Base-by-base conservation (phyloP, 2,113 vertebrate species). In the Equus przewalskii region DNA sequence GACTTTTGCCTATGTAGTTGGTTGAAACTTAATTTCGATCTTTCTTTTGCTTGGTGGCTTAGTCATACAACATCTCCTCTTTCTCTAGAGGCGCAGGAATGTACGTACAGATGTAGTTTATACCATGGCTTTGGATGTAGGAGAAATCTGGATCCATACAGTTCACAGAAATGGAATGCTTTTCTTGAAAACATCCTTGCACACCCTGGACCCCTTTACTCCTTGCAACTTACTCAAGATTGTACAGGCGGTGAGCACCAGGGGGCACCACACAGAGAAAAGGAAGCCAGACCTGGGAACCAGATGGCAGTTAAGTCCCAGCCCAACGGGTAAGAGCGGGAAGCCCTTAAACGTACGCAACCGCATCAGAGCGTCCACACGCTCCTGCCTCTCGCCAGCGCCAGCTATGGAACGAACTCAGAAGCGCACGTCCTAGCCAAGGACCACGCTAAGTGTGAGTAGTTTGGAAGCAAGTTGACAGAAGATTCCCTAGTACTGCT, bases 221-320 rank as follows among this genome's bases (percentile, higher is more conserved):
- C 51, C 76, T 84, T 9, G 11, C 24, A 73, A 67, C 93, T 73
- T 73, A 56, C 44, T 49, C 73, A n/a, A 58, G 81, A 85, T 64
- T 36, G 58, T 92, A 13, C 80, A 94, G 75, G 81, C 82, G 73
- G 65, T 62, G 93, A 97, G 96, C 98, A 92, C 96, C 96, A 98
- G 98, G 95, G 97, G 97, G 97, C 98, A 97, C 89, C 89, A 93
- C 73, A 91, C 96, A 26, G 93, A 26, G 93, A 97, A 56, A 12
- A 64, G 73, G 91, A 95, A 92, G 64, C 58, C 88, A 14, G 36
- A 49, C 88, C 41, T 15, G 81, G 15, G 44, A 62, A 49, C 49
- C 70, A 33, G 95, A 72, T 3, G 86, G 79, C 96, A 62, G 91
- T 97, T 96, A 90, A 92, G 36, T 41, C 69, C 67, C 30, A 64